Evolutionary conservation across 2,797 vertebrate species (phyloP).

Genomic region (Spizella passerina): DNA sequence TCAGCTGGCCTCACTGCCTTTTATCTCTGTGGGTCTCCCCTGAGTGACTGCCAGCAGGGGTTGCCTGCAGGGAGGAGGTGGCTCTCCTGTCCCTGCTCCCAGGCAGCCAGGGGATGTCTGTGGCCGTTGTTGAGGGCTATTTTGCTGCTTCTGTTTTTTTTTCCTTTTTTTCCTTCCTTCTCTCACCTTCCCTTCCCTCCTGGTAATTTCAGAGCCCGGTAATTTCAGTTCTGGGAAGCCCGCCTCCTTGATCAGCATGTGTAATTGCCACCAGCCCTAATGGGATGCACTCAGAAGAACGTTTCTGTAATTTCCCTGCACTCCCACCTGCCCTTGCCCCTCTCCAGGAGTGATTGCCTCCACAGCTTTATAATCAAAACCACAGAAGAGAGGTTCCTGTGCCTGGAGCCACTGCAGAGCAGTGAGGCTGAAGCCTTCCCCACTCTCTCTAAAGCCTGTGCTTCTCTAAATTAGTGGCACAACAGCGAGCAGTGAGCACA

Average conservation of each 20-base stretch:
- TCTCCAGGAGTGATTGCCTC: constrained; percentile 11
- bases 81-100: not conserved
- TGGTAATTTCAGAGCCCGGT: not conserved
- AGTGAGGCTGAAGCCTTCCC: not conserved
- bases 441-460: not conserved
- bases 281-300: not conserved
- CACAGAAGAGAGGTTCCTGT: not conserved
- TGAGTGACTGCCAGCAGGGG: not conserved
- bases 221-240: not conserved
- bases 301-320: not conserved
- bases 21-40: constrained; percentile 36
- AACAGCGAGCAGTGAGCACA: not conserved
- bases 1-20: not conserved
- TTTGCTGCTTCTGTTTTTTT: not conserved
- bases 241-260: not conserved
- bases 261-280: not conserved
- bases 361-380: not conserved
- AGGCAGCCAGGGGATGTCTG: not conserved
- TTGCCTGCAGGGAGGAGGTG: not conserved
- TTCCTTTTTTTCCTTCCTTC: not conserved
- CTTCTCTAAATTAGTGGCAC: not conserved
- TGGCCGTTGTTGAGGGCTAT: not conserved
- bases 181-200: not conserved
- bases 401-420: not conserved
- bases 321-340: not conserved